phyloP scores from a whole-genome alignment of 2,113 vertebrate genomes.

The Plecturocebus donacophilus region DNA sequence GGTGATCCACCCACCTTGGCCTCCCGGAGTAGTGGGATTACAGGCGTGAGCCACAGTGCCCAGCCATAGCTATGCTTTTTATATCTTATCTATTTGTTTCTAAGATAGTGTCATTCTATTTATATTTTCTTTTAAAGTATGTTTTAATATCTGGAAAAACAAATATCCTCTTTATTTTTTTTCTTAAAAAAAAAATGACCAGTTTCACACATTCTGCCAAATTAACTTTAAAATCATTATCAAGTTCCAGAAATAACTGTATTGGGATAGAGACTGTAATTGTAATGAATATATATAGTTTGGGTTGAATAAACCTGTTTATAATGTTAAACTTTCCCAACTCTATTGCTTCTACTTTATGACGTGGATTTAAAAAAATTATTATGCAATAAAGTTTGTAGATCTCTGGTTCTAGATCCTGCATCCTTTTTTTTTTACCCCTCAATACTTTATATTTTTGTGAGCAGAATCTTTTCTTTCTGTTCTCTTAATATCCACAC shows the following conservation, averaged over 20 bases:
- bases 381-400: background rate
- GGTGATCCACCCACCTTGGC: too few species aligned
- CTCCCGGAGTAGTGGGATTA: too few species aligned
- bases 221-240: constrained; percentile 26
- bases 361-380: background rate
- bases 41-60: too few species aligned
- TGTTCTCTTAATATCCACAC: background rate
- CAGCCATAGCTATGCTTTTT: background rate
- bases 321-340: background rate
- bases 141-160: background rate
- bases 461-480: background rate
- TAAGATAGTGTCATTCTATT: background rate
- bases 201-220: background rate
- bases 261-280: background rate
- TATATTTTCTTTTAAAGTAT: background rate
- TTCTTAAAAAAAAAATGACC: background rate
- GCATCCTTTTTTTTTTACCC: background rate
- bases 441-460: background rate
- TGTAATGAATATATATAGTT: background rate
- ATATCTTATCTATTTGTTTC: background rate
- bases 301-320: background rate
- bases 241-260: constrained; percentile 41
- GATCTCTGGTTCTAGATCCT: background rate
- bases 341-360: background rate
- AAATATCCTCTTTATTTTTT: background rate